Percentiles rank a stretch among this genome's conserved stretches.
Evolutionary conservation across 2,113 vertebrate genomes (phyloP).

Genomic region (Raja brachyura): DNA sequence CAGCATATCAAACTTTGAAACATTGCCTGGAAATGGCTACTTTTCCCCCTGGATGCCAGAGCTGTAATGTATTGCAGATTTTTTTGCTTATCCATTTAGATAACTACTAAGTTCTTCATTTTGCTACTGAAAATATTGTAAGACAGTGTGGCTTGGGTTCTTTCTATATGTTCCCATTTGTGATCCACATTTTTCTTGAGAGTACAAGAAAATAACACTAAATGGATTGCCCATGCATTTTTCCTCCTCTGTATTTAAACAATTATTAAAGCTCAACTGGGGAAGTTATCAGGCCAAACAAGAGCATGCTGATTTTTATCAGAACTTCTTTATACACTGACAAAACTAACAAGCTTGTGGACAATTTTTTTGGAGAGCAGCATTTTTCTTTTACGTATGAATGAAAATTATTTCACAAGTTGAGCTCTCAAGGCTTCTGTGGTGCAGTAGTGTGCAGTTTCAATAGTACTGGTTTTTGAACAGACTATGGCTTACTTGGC

Average conservation of each 20-base stretch:
- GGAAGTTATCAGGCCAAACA: conserved; percentile 33
- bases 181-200: conserved; percentile 17
- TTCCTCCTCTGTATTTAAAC: conserved; percentile 11
- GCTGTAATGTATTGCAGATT: conserved; percentile 29
- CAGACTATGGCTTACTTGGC: conserved; percentile 37
- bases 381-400: conserved; percentile 29
- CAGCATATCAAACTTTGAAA: background rate
- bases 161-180: background rate
- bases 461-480: conserved; percentile 34
- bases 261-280: conserved; percentile 30
- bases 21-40: conserved; percentile 32
- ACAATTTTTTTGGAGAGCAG: conserved; percentile 31
- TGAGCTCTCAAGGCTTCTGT: conserved; percentile 36
- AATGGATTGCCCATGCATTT: conserved; percentile 8
- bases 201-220: conserved; percentile 37
- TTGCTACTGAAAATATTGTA: conserved; percentile 29
- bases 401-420: conserved; percentile 29
- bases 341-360: conserved; percentile 33
- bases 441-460: conserved; percentile 38
- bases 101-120: conserved; percentile 19
- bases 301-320: conserved; percentile 36
- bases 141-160: conserved; percentile 28
- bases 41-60: background rate
- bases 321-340: conserved; percentile 37
- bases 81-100: conserved; percentile 32